Conservation (phyloP, 1,140 invertebrate genomes). For the Drosophila parvula region DNA sequence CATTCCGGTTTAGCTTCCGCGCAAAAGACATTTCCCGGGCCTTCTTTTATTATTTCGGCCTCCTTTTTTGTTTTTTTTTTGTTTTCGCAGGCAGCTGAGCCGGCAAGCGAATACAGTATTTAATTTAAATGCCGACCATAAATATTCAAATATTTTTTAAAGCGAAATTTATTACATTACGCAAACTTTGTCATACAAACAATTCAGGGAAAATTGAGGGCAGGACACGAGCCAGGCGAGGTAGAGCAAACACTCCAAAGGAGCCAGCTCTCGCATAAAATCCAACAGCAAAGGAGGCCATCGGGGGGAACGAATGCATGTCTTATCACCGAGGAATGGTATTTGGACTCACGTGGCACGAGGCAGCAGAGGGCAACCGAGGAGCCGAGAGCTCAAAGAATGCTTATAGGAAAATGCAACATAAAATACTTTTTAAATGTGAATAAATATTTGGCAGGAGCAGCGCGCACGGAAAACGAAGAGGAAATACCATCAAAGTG, state of each 20-base stretch:
- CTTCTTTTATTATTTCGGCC: slow-evolving; percentile 11
- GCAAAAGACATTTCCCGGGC: slow-evolving; percentile 7
- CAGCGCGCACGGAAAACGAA: slow-evolving; percentile 9
- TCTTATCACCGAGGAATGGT: slow-evolving; percentile 68
- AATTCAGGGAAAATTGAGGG: slow-evolving; percentile 40
- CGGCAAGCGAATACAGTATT: slow-evolving; percentile 52
- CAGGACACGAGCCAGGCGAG: slow-evolving; percentile 5
- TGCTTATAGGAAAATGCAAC: slow-evolving; percentile 73
- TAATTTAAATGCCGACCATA: slow-evolving; percentile 73
- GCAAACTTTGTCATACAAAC: slow-evolving; percentile 77
- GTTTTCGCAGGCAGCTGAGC: slow-evolving; percentile 17
- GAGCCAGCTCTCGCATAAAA: slow-evolving; percentile 55
- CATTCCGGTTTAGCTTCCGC: neutral
- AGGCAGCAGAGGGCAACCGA: neutral
- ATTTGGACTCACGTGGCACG: slow-evolving; percentile 44
- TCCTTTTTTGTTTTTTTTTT: neutral
- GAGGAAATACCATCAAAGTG: slow-evolving; percentile 41
- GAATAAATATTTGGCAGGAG: slow-evolving; percentile 71
- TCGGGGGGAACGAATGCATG: slow-evolving; percentile 57
- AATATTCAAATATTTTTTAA: slow-evolving; percentile 72
- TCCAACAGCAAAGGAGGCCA: slow-evolving; percentile 15
- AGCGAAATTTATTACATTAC: slow-evolving; percentile 75
- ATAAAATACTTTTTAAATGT: slow-evolving; percentile 80
- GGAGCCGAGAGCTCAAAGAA: slow-evolving; percentile 27
- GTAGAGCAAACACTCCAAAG: slow-evolving; percentile 50